phyloP scores from a whole-genome alignment of 2,797 vertebrate genomes.

The Prunella strophiata region DNA sequence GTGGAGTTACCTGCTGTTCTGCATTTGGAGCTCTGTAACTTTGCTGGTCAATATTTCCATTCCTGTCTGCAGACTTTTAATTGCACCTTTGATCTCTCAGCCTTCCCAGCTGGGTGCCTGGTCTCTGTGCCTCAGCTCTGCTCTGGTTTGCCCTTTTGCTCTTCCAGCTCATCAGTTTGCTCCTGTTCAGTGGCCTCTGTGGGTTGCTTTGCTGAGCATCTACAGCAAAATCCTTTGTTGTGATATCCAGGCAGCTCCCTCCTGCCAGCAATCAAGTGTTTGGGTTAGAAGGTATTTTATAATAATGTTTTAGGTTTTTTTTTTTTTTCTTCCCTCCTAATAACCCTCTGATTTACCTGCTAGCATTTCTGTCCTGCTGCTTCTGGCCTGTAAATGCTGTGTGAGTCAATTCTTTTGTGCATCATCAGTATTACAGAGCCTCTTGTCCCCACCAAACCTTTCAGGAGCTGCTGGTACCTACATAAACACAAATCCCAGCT shows the following conservation, averaged over 20 bases:
- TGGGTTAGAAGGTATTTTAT: neutral
- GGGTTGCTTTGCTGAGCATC: neutral
- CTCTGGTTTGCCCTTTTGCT: neutral
- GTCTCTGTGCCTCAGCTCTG: neutral
- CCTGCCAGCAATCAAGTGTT: neutral
- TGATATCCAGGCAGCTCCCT: neutral
- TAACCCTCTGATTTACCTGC: neutral
- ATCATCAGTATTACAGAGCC: neutral
- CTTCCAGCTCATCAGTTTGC: neutral
- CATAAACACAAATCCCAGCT: too few relatives aligned
- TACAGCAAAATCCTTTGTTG: neutral
- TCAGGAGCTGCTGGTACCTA: neutral
- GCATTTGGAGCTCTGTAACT: neutral
- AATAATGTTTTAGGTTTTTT: neutral
- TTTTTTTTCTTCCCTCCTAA: neutral
- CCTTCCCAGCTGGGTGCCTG: neutral
- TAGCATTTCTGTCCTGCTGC: neutral
- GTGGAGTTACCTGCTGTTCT: neutral
- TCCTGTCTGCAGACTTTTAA: neutral
- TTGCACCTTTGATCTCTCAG: neutral
- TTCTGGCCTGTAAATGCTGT: neutral
- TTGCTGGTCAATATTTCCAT: constrained; percentile 27
- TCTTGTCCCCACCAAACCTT: neutral
- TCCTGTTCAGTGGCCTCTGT: neutral
- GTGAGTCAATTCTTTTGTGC: neutral